Conservation (phyloP, 1,140 invertebrate species). For the Pseudomyrmex cubaensis region DNA sequence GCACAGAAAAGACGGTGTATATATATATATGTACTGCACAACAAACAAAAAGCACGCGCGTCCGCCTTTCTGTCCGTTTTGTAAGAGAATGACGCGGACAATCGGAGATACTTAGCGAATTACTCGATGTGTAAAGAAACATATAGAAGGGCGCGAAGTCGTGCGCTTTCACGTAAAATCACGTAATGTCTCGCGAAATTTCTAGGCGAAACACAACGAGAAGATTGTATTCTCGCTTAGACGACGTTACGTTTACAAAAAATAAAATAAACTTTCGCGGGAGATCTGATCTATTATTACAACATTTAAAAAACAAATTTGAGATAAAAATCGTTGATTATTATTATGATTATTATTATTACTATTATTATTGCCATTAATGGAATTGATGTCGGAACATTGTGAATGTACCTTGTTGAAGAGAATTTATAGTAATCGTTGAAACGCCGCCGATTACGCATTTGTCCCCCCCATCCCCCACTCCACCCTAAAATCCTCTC, state of each 20-base stretch:
- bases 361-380: slow-evolving; percentile 80
- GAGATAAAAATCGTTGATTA: slow-evolving; percentile 70
- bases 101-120: slow-evolving; percentile 47
- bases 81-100: slow-evolving; percentile 8
- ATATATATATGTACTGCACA: not conserved
- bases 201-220: slow-evolving; percentile 59
- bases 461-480: not conserved
- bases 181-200: slow-evolving; percentile 62
- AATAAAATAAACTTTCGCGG: not conserved
- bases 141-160: slow-evolving; percentile 17
- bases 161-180: slow-evolving; percentile 5
- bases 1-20: not conserved
- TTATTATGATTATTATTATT: slow-evolving; percentile 76
- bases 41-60: slow-evolving; percentile 2
- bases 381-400: slow-evolving; percentile 82
- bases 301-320: not conserved
- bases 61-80: not conserved
- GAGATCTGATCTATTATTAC: slow-evolving; percentile 61
- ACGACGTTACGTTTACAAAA: slow-evolving; percentile 40
- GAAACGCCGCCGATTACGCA: slow-evolving; percentile 51
- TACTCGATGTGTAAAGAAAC: slow-evolving; percentile 52
- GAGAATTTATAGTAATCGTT: slow-evolving; percentile 64
- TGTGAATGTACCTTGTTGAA: slow-evolving; percentile 65
- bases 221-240: slow-evolving; percentile 65
- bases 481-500: not conserved